Evolutionary conservation across 2,113 vertebrate genomes (phyloP), one percentile per base, ranked within the genome.

Genomic region (Callorhinus ursinus): DNA sequence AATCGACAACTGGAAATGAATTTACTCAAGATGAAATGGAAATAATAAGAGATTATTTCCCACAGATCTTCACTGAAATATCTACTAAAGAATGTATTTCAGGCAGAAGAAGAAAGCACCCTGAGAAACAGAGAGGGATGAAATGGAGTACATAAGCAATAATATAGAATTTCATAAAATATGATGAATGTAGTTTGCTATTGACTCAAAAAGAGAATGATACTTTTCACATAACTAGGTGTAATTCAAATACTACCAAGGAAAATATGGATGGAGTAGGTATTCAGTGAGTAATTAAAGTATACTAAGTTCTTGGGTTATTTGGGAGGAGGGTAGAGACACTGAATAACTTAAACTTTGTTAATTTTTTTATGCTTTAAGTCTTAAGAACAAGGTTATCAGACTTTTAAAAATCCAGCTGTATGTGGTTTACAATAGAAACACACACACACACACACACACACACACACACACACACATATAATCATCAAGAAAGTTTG

Each of bases 191-290:
- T 77, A 84, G 63, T 69, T 91, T 81, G 80, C 11, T 90, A 36
- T 61, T 71, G 33, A 84, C 3, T 92, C 31, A 69, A 16, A 82
- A 92, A 94, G 87, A 55, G 5, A 93, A 71, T 86, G 12, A 0
- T 69, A 76, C 76, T 95, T 93, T 79, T 88, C 63, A 69, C 7
- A 77, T 61, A 85, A 95, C 1, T 49, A 95, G 51, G n/a, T 36
- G 59, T 7, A 82, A 91, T 96, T 82, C 46, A 90, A 92, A 87
- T 69, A 69, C 67, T 31, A 39, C 33, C n/a, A 82, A 93, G 39
- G 22, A 80, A 96, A 63, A 39, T 16, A 85, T 8, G 77, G 9
- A 51, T n/a, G 5, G 2, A 2, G 67, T 67, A 72, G 16, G 1
- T 88, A 24, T 90, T 90, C 31, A 63, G 18, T 49, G 18, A 87